Evolutionary conservation across 2,888 invertebrate genomes (phyloP), one percentile per base, ranked within the genome.

Genomic region (Idaea straminata): DNA sequence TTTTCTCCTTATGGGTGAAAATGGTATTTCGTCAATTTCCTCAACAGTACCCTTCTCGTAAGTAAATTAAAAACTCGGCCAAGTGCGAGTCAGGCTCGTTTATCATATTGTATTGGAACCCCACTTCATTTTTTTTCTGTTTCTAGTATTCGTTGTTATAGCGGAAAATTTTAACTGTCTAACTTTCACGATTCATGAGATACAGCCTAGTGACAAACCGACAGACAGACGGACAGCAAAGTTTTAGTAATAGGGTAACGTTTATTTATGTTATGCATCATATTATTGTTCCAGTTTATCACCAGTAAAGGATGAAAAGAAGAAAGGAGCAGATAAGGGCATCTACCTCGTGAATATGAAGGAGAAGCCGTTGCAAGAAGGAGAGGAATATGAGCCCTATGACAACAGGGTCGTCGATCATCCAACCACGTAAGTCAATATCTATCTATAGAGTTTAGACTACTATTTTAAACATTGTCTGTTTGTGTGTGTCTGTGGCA

Each of bases 351-450:
- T 90, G 15, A 88, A 90, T 71, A 85, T 92, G 88, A 94, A 94
- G 69, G 89, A 94, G 68, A 94, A 93, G 72, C 89, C 93, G 67
- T 77, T 92, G 57, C 89, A 88, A 60, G 88, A 92, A 57, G 92
- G 90, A 15, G 93, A 93, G 62, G 94, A 94, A 66, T 96, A 96
- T 75, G 95, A 96, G 72, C 96, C 96, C 0, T 95, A 95, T 76
- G 89, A 94, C 64, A 94, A 95, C 81, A 89, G 96, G 75, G 93
- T 93, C 1, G 95, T 96, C 35, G 94, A 94, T 60, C 95, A 96
- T 82, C 96, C 96, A 1, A 96, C 96, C 35, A 95, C 96, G 96
- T 96, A 84, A 95, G 96, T 94, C 10, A 13, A 47, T 47, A 4
- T 7, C 13, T 47, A 4, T 47, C 4, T 13, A 47, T 47, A 47